Conservation (phyloP, 2,888 invertebrate species). For the Hedychridium roseum region DNA sequence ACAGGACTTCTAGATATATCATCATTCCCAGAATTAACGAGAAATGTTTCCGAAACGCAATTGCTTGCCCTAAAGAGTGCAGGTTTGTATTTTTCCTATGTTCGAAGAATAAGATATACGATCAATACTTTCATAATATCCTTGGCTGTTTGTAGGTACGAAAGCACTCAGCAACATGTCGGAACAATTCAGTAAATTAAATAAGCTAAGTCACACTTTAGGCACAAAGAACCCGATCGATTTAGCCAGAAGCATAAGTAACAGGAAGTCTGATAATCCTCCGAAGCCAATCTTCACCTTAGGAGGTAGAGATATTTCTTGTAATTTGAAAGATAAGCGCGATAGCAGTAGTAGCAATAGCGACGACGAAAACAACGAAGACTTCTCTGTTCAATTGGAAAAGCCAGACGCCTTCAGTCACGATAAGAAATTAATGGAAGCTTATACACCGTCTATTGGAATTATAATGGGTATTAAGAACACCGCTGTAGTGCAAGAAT, state of each 20-base stretch:
- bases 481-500: slow-evolving; percentile 32
- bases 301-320: slow-evolving; percentile 58
- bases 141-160: slow-evolving; percentile 77
- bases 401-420: slow-evolving; percentile 42
- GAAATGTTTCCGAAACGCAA: slow-evolving; percentile 91
- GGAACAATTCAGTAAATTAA: slow-evolving; percentile 86
- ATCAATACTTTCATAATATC: background rate
- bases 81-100: slow-evolving; percentile 63
- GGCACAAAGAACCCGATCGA: slow-evolving; percentile 63
- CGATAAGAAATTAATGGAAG: slow-evolving; percentile 60
- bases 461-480: slow-evolving; percentile 68
- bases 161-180: slow-evolving; percentile 87
- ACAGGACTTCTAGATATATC: slow-evolving; percentile 72
- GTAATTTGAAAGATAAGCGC: slow-evolving; percentile 61
- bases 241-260: slow-evolving; percentile 36
- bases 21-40: slow-evolving; percentile 72
- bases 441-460: slow-evolving; percentile 73
- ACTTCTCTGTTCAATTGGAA: slow-evolving; percentile 47
- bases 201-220: slow-evolving; percentile 74
- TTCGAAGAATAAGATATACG: background rate
- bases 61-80: slow-evolving; percentile 79
- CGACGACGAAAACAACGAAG: slow-evolving; percentile 67
- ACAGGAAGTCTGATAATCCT: slow-evolving; percentile 31
- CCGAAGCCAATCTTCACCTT: slow-evolving; percentile 54
- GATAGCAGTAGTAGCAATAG: slow-evolving; percentile 66